Base-by-base conservation (phyloP, 30 jellyfish, hydroid and myxozoan genomes). In the Hydractinia symbiolongicarpus region DNA sequence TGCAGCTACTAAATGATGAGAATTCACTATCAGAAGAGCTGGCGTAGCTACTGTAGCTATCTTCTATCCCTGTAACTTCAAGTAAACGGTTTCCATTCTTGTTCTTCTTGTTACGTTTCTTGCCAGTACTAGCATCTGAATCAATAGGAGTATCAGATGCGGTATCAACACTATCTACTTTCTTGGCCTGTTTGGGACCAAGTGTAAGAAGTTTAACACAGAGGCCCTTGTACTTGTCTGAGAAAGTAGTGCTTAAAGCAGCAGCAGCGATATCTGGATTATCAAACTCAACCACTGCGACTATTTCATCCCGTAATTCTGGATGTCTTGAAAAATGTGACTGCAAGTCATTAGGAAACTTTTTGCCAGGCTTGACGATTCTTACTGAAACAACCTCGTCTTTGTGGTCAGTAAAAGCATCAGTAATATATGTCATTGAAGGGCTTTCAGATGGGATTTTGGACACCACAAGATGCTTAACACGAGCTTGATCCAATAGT, bases 241-340 rank as follows among this genome's bases (percentile, higher is more conserved):
- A 16, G 30, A 93, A 83, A 6, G 82, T 90, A 5, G 79, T 54
- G 54, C 80, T 81, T 21, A 77, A 72, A 1, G 94, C 95, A 11
- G 79, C 89, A 7, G 84, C 72, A 49, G 98, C 98, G 73, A 66
- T 73, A 17, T 93, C 96, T 83, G 96, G 88, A 60, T 83, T 79
- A 53, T 93, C 96, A 72, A 93, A 93, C 73, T 93, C 98, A 61
- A 93, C 95, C 58, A 93, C 96, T 15, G 96, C 98, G 50, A 93
- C 89, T 19, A 89, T 77, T 70, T 93, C 96, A 62, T 87, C 83
- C 9, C 76, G 79, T 5, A 93, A 88, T 54, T 87, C 95, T 14
- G 96, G 90, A 70, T 93, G 90, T 67, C 88, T 91, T 4, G 98
- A 95, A 68, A 83, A 93, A 85, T 93, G 98, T 2, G 98, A 84